phyloP scores from a whole-genome alignment of 2,888 invertebrate genomes.

The Perdita meconis region DNA sequence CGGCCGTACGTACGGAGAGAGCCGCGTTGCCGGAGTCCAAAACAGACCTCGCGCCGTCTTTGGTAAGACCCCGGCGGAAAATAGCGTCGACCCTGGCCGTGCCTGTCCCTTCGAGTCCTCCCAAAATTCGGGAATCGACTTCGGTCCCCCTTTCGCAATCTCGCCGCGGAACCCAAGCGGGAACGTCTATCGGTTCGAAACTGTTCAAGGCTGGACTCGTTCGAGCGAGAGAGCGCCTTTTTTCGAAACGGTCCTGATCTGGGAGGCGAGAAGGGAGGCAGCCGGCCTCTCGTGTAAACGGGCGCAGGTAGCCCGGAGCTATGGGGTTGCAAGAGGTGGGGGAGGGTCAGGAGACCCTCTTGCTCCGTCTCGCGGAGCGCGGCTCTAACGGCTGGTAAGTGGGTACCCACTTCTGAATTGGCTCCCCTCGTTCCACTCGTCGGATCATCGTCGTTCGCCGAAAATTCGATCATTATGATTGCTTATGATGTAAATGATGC shows the following conservation, averaged over 20 bases:
- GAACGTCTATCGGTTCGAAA: constrained; percentile 1
- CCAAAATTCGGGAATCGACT: constrained; percentile 36
- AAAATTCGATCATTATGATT: constrained; percentile 84
- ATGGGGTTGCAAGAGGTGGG: constrained; percentile 73
- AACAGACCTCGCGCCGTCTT: constrained; percentile 75
- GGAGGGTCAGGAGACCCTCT: constrained; percentile 68
- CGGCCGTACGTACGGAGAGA: constrained; percentile 69
- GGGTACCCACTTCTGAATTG: constrained; percentile 84
- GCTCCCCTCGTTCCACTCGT: constrained; percentile 83
- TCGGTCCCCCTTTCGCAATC: too few species aligned
- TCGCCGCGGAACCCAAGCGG: too few species aligned
- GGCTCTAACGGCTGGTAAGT: constrained; percentile 80
- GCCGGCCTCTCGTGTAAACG: constrained; percentile 77
- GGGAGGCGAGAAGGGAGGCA: constrained; percentile 8
- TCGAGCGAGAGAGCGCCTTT: too few species aligned
- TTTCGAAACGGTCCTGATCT: constrained; percentile 16
- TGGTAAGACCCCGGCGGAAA: constrained; percentile 72
- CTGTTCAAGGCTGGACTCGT: constrained; percentile 60
- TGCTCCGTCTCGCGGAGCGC: constrained; percentile 59
- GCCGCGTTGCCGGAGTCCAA: constrained; percentile 72
- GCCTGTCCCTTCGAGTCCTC: background rate
- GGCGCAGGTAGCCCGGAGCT: constrained; percentile 79
- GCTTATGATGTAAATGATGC: constrained; percentile 87
- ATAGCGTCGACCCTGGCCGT: constrained; percentile 61
- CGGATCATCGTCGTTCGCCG: constrained; percentile 83